Evolutionary conservation across 2,888 invertebrate genomes (phyloP), one percentile per base, ranked within the genome.

Genomic region (Aromia moschata): DNA sequence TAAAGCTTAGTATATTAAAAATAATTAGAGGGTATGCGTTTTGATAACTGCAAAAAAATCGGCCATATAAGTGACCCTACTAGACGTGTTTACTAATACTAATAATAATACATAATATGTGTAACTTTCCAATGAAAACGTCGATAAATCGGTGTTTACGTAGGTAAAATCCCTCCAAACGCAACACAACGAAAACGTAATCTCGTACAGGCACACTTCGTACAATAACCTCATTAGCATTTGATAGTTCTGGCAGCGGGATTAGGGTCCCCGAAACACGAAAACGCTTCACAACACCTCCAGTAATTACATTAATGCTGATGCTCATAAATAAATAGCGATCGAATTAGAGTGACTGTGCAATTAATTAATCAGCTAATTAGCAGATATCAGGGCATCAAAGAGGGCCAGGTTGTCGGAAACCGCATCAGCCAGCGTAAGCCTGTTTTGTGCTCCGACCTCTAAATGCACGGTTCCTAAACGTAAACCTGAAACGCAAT

Each of bases 341-440:
- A 75, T 74, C 77, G 75, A 78, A 79, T 79, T 78, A 78, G 75
- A 77, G 75, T 74, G 77, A 77, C 77, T 78, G 77, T 75, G 79
- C 79, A 78, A 79, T 79, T 80, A 80, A 79, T 79, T 79, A 80
- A 80, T 79, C 78, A 80, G 77, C 70, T 79, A 79, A 80, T 80
- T 79, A 79, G 76, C 74, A 76, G 78, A 74, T 77, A 74, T 74
- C 74, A 72, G 71, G 65, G 77, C 79, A 79, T 79, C 80, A 79
- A 79, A 79, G 79, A 68, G 69, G 57, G 53, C 59, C 56, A 60
- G 63, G 67, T 67, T 67, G 54, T 51, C 56, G 55, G 53, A 60
- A 64, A 67, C 67, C 67, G 45, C 67, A 60, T 18, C 58, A 25
- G 52, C 40, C 49, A 53, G 46, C 31, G 46, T 58, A 49, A 53